These are phyloP conservation scores for Nothoprocta pentlandii DNA, from an alignment of 2,113 vertebrate species.

Conservation along the genomic window DNA sequence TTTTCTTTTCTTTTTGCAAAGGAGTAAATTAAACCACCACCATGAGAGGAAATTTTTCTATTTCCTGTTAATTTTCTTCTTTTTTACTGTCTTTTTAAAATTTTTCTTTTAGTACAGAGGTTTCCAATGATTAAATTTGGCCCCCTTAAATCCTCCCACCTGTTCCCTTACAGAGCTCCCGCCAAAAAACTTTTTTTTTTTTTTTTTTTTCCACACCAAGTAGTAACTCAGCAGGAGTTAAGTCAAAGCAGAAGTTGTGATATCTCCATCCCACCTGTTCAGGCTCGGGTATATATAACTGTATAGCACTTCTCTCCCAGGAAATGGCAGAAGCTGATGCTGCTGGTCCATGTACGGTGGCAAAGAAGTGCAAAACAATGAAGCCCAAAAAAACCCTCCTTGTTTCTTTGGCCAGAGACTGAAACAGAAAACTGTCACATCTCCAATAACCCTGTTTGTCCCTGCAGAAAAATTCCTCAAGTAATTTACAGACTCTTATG, in stretches of 20 bases:
- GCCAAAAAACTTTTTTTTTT: not conserved
- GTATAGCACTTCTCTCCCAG: not conserved
- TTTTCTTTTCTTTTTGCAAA: not conserved
- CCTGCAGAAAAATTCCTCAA: not conserved
- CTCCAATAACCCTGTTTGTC: not conserved
- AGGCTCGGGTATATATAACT: not conserved
- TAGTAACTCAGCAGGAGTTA: not conserved
- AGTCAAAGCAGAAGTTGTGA: not conserved
- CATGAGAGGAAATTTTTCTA: slow-evolving; percentile 52
- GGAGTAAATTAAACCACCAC: slow-evolving; percentile 33
- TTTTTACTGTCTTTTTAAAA: not conserved
- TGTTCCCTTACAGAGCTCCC: slow-evolving; percentile 14
- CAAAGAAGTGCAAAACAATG: not conserved
- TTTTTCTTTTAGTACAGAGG: not conserved
- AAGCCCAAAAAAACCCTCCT: not conserved
- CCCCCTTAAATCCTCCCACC: not conserved
- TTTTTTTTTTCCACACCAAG: not conserved
- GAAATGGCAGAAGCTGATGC: rapidly evolving
- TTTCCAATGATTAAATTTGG: not conserved
- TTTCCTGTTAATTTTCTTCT: slow-evolving; percentile 56
- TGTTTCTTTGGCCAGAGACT: not conserved
- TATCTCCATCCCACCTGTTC: not conserved
- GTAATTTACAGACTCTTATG: not conserved
- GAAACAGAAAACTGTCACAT: not conserved
- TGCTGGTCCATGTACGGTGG: not conserved